These are phyloP conservation scores for Sylvietta virens DNA, from an alignment of 2,113 vertebrate genomes.

Conservation along the genomic window DNA sequence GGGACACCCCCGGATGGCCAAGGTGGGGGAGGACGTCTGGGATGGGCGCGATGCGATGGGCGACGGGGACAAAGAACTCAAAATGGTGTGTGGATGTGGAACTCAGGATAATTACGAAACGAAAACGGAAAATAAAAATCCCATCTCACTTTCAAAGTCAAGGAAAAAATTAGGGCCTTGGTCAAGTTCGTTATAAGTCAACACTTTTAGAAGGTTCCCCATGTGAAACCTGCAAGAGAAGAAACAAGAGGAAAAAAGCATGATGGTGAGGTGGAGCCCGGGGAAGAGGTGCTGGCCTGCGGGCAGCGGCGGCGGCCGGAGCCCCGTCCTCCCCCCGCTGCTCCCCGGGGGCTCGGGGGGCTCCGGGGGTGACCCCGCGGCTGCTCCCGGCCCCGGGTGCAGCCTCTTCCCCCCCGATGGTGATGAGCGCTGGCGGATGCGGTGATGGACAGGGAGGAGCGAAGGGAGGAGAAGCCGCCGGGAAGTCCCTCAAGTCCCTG, in stretches of 20 bases:
- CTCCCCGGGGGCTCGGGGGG: neutral
- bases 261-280: constrained; percentile 75
- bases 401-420: constrained; percentile 48
- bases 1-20: neutral
- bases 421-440: constrained; percentile 35
- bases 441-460: constrained; percentile 37
- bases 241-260: constrained; percentile 84
- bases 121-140: constrained; percentile 74
- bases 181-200: constrained; percentile 93
- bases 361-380: neutral
- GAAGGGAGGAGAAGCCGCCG: neutral
- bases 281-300: constrained; percentile 40
- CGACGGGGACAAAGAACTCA: constrained; percentile 23
- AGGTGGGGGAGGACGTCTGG: neutral
- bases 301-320: neutral
- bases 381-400: neutral
- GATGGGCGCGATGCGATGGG: constrained; percentile 33
- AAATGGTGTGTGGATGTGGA: constrained; percentile 39
- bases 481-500: neutral
- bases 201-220: constrained; percentile 96
- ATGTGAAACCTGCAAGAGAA: constrained; percentile 95
- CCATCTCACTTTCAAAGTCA: constrained; percentile 98
- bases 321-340: neutral
- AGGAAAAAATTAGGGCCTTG: constrained; percentile 97
- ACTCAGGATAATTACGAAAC: constrained; percentile 47